Percentiles rank a stretch among this genome's conserved stretches.
Evolutionary conservation across 2,113 vertebrate genomes (phyloP).

Genomic region (Dermatemys mawii): DNA sequence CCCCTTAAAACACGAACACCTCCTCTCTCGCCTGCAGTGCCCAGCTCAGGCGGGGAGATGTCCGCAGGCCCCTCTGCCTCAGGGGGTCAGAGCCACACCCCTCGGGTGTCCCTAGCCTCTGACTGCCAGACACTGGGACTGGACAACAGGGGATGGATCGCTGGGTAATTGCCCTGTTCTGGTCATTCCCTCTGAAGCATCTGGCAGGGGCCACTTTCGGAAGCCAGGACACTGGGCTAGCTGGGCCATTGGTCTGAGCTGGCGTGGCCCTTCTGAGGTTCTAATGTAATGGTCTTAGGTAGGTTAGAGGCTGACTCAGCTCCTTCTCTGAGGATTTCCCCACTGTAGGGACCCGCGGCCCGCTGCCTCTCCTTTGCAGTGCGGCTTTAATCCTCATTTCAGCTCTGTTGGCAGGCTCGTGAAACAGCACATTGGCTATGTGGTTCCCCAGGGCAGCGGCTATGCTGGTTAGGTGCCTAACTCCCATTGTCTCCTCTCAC

Average conservation of each 20-base stretch:
- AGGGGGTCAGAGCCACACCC: background rate
- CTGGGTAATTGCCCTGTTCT: background rate
- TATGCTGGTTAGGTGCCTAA: background rate
- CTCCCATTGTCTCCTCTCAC: background rate
- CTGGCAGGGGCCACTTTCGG: too few species aligned
- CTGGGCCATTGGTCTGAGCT: background rate
- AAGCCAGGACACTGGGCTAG: background rate
- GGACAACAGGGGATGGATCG: too few species aligned
- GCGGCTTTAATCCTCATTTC: background rate
- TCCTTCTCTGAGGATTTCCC: background rate
- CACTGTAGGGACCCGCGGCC: background rate
- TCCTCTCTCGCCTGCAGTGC: background rate
- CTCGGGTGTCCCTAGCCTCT: background rate
- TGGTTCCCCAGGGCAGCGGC: background rate
- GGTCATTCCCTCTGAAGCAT: background rate
- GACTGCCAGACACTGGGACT: background rate
- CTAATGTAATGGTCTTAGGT: fast-evolving
- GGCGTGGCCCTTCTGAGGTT: background rate
- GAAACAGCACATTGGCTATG: background rate
- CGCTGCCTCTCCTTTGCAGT: fast-evolving
- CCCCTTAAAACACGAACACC: background rate
- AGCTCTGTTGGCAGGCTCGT: background rate
- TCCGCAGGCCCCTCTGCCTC: too few species aligned
- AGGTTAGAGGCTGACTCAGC: background rate
- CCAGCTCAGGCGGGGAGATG: background rate